Evolutionary conservation across 2,113 vertebrate species (phyloP).

Genomic region (Arenaria interpres): DNA sequence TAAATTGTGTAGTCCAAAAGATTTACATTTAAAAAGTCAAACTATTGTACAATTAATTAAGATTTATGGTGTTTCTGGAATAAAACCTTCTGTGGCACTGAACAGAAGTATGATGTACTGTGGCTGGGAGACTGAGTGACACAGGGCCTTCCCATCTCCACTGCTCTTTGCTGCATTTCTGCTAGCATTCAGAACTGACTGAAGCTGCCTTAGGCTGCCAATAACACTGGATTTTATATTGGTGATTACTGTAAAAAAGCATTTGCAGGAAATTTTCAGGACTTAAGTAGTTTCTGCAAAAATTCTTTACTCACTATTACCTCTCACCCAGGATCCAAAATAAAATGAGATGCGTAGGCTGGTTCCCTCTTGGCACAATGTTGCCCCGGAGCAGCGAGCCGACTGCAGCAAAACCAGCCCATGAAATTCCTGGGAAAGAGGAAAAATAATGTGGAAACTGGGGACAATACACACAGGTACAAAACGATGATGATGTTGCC

Average conservation of each 20-base stretch:
- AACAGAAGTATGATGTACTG: background rate
- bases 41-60: background rate
- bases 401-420: background rate
- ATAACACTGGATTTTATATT: background rate
- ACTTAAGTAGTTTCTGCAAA: background rate
- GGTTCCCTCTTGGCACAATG: background rate
- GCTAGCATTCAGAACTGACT: background rate
- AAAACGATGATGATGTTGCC: fast-evolving
- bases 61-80: background rate
- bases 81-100: background rate
- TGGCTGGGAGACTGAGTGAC: background rate
- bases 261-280: background rate
- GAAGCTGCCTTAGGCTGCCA: background rate
- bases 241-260: background rate
- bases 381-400: background rate
- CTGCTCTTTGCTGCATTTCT: background rate
- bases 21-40: background rate
- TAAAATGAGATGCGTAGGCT: background rate
- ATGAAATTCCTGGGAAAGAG: background rate
- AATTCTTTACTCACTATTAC: background rate
- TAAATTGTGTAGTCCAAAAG: background rate
- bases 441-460: background rate
- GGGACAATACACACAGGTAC: background rate
- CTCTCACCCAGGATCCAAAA: background rate
- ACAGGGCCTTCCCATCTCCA: background rate